Base-by-base conservation (phyloP, 2,797 vertebrate genomes). In the Alcedo quadribrachys region DNA sequence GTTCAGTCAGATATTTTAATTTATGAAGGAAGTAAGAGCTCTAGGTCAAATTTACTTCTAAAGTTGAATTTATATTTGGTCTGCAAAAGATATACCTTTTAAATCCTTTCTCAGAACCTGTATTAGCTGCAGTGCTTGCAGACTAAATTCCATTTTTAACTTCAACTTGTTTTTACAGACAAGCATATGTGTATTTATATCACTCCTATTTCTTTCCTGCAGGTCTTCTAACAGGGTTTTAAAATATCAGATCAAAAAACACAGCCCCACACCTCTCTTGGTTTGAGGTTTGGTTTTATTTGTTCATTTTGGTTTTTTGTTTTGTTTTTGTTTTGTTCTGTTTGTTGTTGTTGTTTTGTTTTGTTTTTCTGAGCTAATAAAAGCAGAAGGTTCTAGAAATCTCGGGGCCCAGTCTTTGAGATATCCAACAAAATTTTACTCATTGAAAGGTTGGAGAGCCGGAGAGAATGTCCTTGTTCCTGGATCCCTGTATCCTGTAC, bases 1-100 rank as follows among this genome's bases (percentile, higher is more conserved):
- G 19, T 71, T 82, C 19, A 67, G 35, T 85, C 79, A 93, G 93
- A 77, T 94, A 92, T 92, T 96, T 92, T 80, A 63, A 94, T 95
- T 89, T 89, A 35, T 82, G 35, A 71, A 65, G 61, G 48, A 88
- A 77, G 15, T 62, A 70, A 48, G 62, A 90, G 24, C 46, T 87
- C 54, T 75, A 54, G 37, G 73, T 93, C 62, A 81, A 87, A 93
- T 95, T 85, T 85, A 83, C 54, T 90, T 92, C 25, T 19, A 8
- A 54, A 76, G 63, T 33, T 81, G 35, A 63, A 73, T 91, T 92
- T 57, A 11, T 89, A 65, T 90, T 92, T 93, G 48, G n/a, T 75
- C 48, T 87, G 33, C 45, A 71, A 75, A 87, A 46, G 43, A 68
- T 78, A 78, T 70, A 57, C 9, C 60, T 62, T 89, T 95, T 85